Percentiles rank a stretch among this genome's conserved stretches.
Evolutionary conservation across 2,797 vertebrate species (phyloP).

Genomic region (Brachyrhaphis roseni): DNA sequence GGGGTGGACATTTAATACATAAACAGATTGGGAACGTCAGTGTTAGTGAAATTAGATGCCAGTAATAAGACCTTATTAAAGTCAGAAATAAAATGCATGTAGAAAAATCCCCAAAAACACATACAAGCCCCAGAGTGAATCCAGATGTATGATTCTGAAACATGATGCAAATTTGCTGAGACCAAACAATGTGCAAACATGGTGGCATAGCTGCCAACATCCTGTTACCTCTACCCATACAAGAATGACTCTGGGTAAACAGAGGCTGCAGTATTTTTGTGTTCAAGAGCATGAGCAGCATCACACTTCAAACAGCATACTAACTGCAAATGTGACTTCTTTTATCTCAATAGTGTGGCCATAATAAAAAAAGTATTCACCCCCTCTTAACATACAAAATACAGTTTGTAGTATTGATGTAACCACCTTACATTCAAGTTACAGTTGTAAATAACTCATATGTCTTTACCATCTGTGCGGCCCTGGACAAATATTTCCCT

Average conservation of each 20-base stretch:
- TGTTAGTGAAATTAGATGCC: neutral
- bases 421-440: neutral
- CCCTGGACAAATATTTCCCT: neutral
- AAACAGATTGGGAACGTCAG: neutral
- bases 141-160: conserved; percentile 29
- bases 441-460: neutral
- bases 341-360: neutral
- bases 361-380: neutral
- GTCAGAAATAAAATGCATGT: neutral
- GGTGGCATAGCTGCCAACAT: neutral
- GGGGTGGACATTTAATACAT: neutral
- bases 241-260: conserved; percentile 7
- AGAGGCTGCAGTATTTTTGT: neutral
- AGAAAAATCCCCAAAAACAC: neutral
- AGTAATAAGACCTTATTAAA: neutral
- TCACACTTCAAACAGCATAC: neutral
- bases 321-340: neutral
- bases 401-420: neutral
- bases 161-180: neutral
- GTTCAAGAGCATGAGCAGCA: neutral
- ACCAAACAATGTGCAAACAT: neutral
- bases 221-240: neutral
- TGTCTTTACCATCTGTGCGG: neutral
- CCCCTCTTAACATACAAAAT: neutral
- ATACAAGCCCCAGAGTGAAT: conserved; percentile 24